These are phyloP conservation scores for Rachycentron canadum DNA, from an alignment of 2,797 vertebrate genomes.

Conservation along the genomic window DNA sequence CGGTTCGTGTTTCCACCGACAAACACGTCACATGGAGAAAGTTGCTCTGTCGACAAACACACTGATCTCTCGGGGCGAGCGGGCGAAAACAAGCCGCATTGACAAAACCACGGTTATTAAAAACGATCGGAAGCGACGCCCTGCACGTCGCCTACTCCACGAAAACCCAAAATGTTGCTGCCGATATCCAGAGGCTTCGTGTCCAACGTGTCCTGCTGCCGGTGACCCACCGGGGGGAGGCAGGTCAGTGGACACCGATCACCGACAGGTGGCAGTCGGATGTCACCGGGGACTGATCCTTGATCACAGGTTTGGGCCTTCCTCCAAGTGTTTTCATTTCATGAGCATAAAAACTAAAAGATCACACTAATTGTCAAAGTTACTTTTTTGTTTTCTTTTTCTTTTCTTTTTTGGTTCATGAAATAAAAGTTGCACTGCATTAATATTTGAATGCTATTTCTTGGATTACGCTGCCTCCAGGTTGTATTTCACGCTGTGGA, in stretches of 20 bases:
- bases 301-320: no score
- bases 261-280: conserved; percentile 70
- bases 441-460: no score
- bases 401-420: no score
- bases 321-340: no score
- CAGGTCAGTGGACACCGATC: not conserved
- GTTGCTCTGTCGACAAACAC: conserved; percentile 78
- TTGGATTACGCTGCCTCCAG: no score
- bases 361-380: no score
- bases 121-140: conserved; percentile 27
- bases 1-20: conserved; percentile 50
- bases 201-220: not conserved
- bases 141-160: not conserved
- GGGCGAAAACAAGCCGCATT: conserved; percentile 70
- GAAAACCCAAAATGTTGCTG: fast-evolving
- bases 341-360: not conserved
- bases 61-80: conserved; percentile 63
- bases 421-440: no score
- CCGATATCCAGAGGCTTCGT: no score
- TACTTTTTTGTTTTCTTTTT: no score
- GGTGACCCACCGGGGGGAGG: not conserved
- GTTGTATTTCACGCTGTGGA: no score
- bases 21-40: conserved; percentile 79
- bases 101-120: conserved; percentile 62
- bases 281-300: no score